phyloP scores from a whole-genome alignment of 2,797 vertebrate species.

The Microhierax caerulescens region DNA sequence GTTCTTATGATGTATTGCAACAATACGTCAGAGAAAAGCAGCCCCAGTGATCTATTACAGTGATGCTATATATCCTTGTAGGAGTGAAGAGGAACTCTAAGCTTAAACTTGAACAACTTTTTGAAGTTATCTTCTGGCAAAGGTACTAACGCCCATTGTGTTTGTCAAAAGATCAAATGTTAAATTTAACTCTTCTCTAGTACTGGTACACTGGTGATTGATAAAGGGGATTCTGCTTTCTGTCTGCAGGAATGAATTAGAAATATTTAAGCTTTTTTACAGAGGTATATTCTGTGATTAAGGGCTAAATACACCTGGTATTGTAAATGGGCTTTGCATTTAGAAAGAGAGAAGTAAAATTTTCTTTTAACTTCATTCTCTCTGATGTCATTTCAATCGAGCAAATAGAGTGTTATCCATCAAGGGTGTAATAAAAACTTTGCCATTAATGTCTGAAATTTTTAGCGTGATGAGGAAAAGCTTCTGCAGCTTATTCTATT shows the following conservation, averaged over 20 bases:
- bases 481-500: not conserved
- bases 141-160: not conserved
- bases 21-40: conserved; percentile 69
- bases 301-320: not conserved
- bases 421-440: not conserved
- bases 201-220: not conserved
- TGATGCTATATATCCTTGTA: not conserved
- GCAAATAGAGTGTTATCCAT: not conserved
- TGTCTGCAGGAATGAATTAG: accelerated
- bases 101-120: conserved; percentile 34
- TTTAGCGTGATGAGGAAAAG: not conserved
- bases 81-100: conserved; percentile 29
- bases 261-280: not conserved
- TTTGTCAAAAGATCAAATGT: not conserved
- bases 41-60: conserved; percentile 51
- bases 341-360: not conserved
- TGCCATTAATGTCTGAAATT: not conserved
- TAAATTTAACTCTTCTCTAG: not conserved
- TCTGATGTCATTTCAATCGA: not conserved
- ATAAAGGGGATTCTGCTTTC: not conserved
- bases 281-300: not conserved
- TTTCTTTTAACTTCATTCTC: not conserved
- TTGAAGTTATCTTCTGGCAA: conserved; percentile 24
- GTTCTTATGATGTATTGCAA: conserved; percentile 67
- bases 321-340: not conserved